These are phyloP conservation scores for Sebastes nivosus DNA, from an alignment of 2,797 vertebrate genomes.

Conservation along the genomic window DNA sequence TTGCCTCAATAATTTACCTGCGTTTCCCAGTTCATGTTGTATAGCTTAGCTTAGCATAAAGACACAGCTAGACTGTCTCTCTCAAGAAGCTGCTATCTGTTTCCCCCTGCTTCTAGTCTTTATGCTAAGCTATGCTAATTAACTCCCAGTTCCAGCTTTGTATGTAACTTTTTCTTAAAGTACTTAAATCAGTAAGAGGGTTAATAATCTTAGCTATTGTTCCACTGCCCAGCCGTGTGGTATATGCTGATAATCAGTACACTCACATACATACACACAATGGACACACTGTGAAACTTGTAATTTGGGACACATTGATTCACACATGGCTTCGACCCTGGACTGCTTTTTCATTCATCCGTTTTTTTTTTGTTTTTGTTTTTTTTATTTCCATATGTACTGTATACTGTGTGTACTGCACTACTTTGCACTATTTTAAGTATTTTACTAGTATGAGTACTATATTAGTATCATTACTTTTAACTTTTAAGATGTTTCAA, in stretches of 20 bases:
- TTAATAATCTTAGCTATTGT: neutral
- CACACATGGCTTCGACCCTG: neutral
- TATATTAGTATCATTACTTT: too few relatives aligned
- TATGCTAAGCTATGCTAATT: neutral
- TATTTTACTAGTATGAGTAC: too few relatives aligned
- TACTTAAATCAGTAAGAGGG: neutral
- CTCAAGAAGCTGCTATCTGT: neutral
- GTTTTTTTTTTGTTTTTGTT: fast-evolving
- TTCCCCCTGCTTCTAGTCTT: neutral
- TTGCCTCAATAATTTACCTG: too few relatives aligned
- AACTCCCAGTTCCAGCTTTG: too few relatives aligned
- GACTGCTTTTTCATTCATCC: too few relatives aligned
- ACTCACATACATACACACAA: neutral
- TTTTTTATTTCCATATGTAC: too few relatives aligned
- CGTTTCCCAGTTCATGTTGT: too few relatives aligned
- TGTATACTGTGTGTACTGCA: too few relatives aligned
- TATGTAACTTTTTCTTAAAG: neutral
- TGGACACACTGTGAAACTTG: neutral
- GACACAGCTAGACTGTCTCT: neutral
- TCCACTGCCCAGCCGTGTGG: neutral
- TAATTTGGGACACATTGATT: neutral
- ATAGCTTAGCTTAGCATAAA: neutral
- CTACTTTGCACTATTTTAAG: too few relatives aligned
- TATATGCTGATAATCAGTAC: too few relatives aligned
- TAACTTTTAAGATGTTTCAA: too few relatives aligned